phyloP scores from a whole-genome alignment of 2,888 invertebrate species.

The Dilophus febrilis region DNA sequence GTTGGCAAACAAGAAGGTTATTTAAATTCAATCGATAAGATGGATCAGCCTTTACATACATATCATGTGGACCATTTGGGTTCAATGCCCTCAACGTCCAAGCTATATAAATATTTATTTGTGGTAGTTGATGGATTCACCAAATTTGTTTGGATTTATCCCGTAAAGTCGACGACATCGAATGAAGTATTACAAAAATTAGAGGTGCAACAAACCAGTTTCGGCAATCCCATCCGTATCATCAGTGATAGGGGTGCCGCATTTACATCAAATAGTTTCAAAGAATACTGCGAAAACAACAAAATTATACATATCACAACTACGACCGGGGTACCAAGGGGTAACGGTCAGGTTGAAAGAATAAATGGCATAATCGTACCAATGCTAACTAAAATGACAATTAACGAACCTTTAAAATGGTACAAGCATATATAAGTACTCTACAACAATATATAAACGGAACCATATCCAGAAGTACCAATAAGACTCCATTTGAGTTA shows the following conservation, averaged over 20 bases:
- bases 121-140: background rate
- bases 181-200: constrained; percentile 9
- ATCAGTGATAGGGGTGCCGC: constrained; percentile 11
- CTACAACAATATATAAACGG: constrained; percentile 2
- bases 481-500: constrained; percentile 1
- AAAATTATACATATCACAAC: constrained; percentile 6
- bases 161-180: constrained; percentile 9
- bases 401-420: constrained; percentile 1
- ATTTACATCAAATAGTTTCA: constrained; percentile 9
- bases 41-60: constrained; percentile 15
- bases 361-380: constrained; percentile 5
- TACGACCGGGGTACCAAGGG: constrained; percentile 10
- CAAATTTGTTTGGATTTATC: constrained; percentile 8
- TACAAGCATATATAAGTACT: background rate
- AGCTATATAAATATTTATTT: constrained; percentile 9
- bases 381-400: constrained; percentile 8
- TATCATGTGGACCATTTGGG: constrained; percentile 21
- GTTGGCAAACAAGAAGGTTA: constrained; percentile 17
- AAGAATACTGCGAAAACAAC: background rate
- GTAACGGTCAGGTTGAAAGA: constrained; percentile 10
- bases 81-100: constrained; percentile 16
- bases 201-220: constrained; percentile 2
- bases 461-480: background rate
- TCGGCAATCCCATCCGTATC: constrained; percentile 8
- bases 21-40: constrained; percentile 18